Evolutionary conservation across 2,888 invertebrate genomes (phyloP).

Genomic region (Nasonovia ribisnigri): DNA sequence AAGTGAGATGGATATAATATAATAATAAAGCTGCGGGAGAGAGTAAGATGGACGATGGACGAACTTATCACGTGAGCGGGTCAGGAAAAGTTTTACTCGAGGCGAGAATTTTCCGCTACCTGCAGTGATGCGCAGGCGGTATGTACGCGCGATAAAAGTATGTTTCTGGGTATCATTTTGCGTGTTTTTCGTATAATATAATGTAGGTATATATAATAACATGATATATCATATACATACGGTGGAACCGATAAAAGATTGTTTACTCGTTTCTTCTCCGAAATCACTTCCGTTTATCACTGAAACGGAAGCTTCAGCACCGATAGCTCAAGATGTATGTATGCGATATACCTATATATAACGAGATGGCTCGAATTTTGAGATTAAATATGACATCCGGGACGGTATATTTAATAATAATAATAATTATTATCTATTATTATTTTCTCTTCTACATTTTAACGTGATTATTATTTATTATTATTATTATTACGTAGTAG

Average conservation of each 20-base stretch:
- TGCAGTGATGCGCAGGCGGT: neutral
- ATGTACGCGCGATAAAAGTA: slow-evolving; percentile 26
- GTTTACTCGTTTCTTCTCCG: neutral
- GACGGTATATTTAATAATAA: neutral
- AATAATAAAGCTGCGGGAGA: no score
- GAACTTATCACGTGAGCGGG: neutral
- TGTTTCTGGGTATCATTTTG: slow-evolving; percentile 10
- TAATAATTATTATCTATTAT: neutral
- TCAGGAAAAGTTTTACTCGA: slow-evolving; percentile 44
- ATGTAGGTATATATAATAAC: neutral
- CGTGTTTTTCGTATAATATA: neutral
- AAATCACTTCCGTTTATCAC: neutral
- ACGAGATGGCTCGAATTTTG: neutral
- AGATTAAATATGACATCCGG: neutral
- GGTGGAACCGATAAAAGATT: neutral
- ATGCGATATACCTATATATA: neutral
- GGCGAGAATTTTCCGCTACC: slow-evolving; percentile 42
- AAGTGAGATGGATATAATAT: neutral
- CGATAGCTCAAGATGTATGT: neutral
- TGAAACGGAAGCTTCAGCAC: neutral
- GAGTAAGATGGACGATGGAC: neutral
- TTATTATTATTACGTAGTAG: neutral
- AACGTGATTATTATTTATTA: neutral
- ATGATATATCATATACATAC: neutral
- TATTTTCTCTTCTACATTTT: neutral